Base-by-base conservation (phyloP, 1,140 invertebrate genomes). In the Luehdorfia chinensis region DNA sequence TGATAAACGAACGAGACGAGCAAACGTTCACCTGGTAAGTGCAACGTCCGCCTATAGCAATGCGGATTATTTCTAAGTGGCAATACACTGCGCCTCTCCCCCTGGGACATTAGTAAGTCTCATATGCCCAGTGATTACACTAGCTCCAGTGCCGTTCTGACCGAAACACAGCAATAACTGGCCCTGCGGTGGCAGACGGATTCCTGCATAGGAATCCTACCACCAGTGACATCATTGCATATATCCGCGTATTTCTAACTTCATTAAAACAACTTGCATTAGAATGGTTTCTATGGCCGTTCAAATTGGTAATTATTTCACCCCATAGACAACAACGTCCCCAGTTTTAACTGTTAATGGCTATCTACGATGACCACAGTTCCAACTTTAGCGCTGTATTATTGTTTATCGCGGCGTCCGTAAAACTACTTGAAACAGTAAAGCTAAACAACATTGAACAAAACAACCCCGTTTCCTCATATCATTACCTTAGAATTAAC, bases 401-500 rank as follows among this genome's bases (percentile, higher is more conserved):
- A 43, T 49, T 44, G 45, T 54, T 45, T 55, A 49, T 47, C 21
- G 31, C 33, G 43, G 34, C 27, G 18, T 37, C 34, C 31, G 36
- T n/a, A n/a, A n/a, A 39, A 39, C 21, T 47, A 47, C 47, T 39
- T 36, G 37, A 55, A 55, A 57, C 46, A 52, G 54, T 48, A 52
- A 54, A 52, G 51, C 48, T 55, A 61, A 62, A 59, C 70, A 68
- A 74, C 75, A 67, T 68, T 56, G 68, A 55, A 66, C 66, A 63
- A 64, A 60, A 66, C 56, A 62, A 59, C 57, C 58, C 66, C 60
- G 66, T 75, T 64, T 62, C 66, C 62, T 68, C 65, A 71, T 75
- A 66, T 77, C 75, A 78, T 81, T 81, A 75, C 66, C 71, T 75
- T 75, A 72, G 65, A 75, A 77, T 77, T 68, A 77, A 72, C 76